Conservation (phyloP, 1,140 invertebrate genomes). For the Ericerus pela region DNA sequence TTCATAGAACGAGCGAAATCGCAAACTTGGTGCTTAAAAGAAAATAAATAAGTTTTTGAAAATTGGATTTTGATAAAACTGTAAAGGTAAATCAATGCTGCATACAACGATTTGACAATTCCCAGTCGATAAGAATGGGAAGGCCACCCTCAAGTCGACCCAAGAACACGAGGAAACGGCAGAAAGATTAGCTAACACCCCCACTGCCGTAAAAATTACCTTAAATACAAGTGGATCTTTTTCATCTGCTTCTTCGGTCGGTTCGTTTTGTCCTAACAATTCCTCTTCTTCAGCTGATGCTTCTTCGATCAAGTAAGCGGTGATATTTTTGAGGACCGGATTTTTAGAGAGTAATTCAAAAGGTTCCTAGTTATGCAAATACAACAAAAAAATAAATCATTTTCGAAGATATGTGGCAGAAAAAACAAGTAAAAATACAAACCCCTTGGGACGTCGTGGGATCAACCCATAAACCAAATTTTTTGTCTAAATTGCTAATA, state of each 20-base stretch:
- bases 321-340: slow-evolving; percentile 92
- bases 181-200: neutral
- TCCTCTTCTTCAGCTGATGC: slow-evolving; percentile 97
- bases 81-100: neutral
- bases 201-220: slow-evolving; percentile 40
- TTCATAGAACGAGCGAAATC: neutral
- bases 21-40: neutral
- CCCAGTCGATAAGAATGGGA: no score
- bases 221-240: slow-evolving; percentile 44
- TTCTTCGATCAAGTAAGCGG: slow-evolving; percentile 96
- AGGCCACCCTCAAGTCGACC: no score
- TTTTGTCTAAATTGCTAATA: slow-evolving; percentile 82
- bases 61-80: no score
- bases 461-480: slow-evolving; percentile 57
- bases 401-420: no score
- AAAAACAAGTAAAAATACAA: no score
- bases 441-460: neutral
- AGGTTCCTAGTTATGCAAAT: neutral
- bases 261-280: slow-evolving; percentile 58
- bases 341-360: slow-evolving; percentile 64
- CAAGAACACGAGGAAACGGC: no score
- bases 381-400: neutral
- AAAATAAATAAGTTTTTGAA: no score
- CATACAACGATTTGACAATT: no score
- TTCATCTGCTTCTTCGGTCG: slow-evolving; percentile 57